A percentile compares a stretch with the other conserved stretches of the same genome.
Evolutionary conservation across 2,888 invertebrate species (phyloP).

Genomic region (Tupiocoris notatus): DNA sequence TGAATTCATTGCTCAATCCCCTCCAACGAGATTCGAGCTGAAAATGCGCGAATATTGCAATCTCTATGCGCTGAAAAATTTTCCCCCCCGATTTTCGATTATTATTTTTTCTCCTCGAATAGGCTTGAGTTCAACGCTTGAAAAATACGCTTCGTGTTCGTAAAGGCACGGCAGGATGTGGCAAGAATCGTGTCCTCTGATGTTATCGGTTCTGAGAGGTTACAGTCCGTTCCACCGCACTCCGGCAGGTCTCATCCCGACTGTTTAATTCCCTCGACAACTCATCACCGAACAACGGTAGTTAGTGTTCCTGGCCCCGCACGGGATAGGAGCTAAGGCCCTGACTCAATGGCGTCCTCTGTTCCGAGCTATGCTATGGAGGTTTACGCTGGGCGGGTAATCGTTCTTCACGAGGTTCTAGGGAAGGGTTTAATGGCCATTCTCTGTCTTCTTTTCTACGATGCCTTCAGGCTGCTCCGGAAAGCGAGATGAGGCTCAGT

Average conservation of each 20-base stretch:
- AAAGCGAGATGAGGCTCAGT: background rate
- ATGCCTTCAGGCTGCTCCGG: background rate
- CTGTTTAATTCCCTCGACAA: background rate
- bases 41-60: no score
- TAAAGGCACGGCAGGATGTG: background rate
- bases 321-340: background rate
- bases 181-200: background rate
- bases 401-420: background rate
- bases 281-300: constrained; percentile 3
- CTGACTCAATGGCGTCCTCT: constrained; percentile 1
- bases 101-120: no score
- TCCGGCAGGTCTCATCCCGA: background rate
- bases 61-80: no score
- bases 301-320: background rate
- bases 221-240: background rate
- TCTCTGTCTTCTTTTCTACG: background rate
- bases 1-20: no score
- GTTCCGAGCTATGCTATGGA: background rate
- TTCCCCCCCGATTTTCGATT: no score
- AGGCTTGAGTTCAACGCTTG: no score
- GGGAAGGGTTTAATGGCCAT: background rate
- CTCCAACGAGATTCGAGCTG: no score
- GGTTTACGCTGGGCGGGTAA: background rate
- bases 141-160: no score
- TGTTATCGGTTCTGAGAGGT: background rate